Evolutionary conservation across 1,140 invertebrate species (phyloP).

Genomic region (Drosophila fuyamai): DNA sequence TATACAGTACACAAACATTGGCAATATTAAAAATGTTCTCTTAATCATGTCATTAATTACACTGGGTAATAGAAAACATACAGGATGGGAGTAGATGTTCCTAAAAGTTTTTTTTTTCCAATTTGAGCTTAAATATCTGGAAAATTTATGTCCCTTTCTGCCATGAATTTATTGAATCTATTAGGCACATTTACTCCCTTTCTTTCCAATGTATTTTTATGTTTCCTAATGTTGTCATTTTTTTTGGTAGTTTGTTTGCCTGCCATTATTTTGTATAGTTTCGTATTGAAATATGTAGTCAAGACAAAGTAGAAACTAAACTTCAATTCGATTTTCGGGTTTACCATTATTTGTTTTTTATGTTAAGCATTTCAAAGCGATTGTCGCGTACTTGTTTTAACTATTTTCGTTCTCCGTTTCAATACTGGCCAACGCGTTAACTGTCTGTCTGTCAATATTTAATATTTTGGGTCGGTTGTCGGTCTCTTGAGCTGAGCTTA

Average conservation of each 20-base stretch:
- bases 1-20: slow-evolving; percentile 74
- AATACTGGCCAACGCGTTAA: slow-evolving; percentile 74
- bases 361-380: slow-evolving; percentile 80
- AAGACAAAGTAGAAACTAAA: slow-evolving; percentile 59
- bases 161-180: neutral
- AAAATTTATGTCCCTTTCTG: neutral
- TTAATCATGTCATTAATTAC: neutral
- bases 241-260: slow-evolving; percentile 54
- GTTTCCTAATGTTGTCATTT: neutral
- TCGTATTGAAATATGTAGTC: slow-evolving; percentile 56
- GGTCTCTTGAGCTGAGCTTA: slow-evolving; percentile 70
- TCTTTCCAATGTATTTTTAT: neutral
- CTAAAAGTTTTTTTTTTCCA: neutral
- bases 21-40: slow-evolving; percentile 31
- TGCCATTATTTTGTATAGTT: slow-evolving; percentile 63
- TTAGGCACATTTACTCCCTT: neutral
- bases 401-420: slow-evolving; percentile 48
- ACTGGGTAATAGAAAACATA: slow-evolving; percentile 1
- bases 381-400: slow-evolving; percentile 73
- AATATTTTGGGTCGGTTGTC: slow-evolving; percentile 32
- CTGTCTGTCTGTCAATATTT: slow-evolving; percentile 35
- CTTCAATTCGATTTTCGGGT: slow-evolving; percentile 42
- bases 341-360: slow-evolving; percentile 13
- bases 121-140: slow-evolving; percentile 5
- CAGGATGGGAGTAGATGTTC: slow-evolving; percentile 1